Conservation (phyloP, 2,797 vertebrate genomes). For the Microctenopoma lineatum region DNA sequence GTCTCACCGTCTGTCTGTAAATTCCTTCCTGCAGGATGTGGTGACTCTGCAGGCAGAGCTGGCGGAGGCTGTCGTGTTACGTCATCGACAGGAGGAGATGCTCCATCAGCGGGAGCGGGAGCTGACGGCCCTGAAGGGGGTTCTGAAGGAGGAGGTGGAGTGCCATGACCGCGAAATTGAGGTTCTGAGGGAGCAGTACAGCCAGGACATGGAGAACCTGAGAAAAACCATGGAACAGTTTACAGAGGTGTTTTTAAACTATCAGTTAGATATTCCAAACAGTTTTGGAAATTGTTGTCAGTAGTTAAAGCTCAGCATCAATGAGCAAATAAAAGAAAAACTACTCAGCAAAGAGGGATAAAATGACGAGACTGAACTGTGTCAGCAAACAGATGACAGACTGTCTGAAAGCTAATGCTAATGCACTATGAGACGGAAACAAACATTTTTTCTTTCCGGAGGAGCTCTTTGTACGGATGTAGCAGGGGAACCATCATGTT, state of each 20-base stretch:
- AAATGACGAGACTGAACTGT: no score
- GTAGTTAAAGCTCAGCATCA: background rate
- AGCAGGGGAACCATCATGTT: conserved; percentile 17
- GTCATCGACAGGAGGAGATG: conserved; percentile 87
- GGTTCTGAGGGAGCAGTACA: conserved; percentile 88
- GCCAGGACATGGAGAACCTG: conserved; percentile 87
- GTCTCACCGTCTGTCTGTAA: background rate
- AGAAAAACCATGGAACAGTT: conserved; percentile 88
- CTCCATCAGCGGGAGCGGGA: conserved; percentile 89
- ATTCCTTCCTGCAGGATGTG: conserved; percentile 81
- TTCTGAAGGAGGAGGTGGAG: conserved; percentile 93
- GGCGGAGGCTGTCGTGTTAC: conserved; percentile 81
- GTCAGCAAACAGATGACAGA: no score
- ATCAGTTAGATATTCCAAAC: background rate
- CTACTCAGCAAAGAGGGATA: background rate
- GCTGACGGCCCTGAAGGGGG: conserved; percentile 92
- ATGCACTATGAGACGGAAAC: background rate
- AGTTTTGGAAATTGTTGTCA: background rate
- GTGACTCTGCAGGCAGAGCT: conserved; percentile 86
- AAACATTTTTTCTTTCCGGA: background rate
- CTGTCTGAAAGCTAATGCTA: no score
- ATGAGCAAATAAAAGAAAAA: background rate
- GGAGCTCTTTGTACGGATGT: conserved; percentile 5
- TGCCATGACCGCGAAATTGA: conserved; percentile 91
- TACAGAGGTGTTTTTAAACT: conserved; percentile 69